phyloP scores from a whole-genome alignment of 2,888 invertebrate genomes.

The Rhimphoctona megacephalus region DNA sequence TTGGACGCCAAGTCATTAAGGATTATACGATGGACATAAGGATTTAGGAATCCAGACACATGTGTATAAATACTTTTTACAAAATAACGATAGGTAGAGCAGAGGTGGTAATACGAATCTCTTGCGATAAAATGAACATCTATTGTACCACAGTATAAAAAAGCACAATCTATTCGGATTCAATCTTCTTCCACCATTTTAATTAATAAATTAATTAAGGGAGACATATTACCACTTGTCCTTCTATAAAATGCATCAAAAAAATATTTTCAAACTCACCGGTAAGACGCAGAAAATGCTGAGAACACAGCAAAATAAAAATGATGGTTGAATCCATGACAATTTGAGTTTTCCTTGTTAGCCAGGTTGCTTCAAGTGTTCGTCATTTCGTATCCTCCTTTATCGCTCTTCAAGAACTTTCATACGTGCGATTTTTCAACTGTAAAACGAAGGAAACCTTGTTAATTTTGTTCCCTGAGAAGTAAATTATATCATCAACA shows the following conservation, averaged over 20 bases:
- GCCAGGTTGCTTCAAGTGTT: slow-evolving; percentile 46
- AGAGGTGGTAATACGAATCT: not conserved
- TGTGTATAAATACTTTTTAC: not conserved
- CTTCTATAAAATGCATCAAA: too few species aligned
- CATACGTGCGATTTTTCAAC: not conserved
- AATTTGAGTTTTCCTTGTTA: slow-evolving; percentile 23
- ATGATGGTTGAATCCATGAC: slow-evolving; percentile 74
- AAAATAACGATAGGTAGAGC: not conserved
- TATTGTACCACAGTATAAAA: too few species aligned
- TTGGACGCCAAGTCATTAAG: not conserved
- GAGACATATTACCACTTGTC: too few species aligned
- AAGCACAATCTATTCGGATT: too few species aligned
- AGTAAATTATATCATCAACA: not conserved
- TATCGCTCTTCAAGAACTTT: not conserved
- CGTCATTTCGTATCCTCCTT: slow-evolving; percentile 28
- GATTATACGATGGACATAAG: not conserved
- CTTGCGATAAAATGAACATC: not conserved
- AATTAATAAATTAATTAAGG: too few species aligned
- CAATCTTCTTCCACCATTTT: not conserved
- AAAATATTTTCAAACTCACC: slow-evolving; percentile 62
- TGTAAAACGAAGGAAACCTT: slow-evolving; percentile 15
- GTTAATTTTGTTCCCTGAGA: not conserved
- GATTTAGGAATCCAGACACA: not conserved
- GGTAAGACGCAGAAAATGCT: slow-evolving; percentile 71
- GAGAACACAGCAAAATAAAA: slow-evolving; percentile 72